Percentiles rank a stretch among this genome's conserved stretches.
phyloP scores from a whole-genome alignment of 2,113 vertebrate species.

The Rattus rattus region DNA sequence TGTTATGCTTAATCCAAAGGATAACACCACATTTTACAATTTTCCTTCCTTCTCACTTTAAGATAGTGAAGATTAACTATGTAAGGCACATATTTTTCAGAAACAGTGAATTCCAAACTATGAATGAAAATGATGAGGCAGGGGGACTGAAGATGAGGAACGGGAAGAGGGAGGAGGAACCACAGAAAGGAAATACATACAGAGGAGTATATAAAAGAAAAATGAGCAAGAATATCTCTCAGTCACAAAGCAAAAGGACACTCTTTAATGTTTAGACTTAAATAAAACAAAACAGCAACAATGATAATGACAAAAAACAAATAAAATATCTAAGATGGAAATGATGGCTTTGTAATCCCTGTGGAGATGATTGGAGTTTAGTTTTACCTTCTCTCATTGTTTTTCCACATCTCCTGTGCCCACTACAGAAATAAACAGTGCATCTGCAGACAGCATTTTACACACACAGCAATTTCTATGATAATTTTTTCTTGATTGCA shows the following conservation, averaged over 20 bases:
- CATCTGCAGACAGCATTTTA: conserved; percentile 53
- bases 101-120: background rate
- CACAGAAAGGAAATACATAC: background rate
- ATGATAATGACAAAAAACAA: background rate
- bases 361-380: background rate
- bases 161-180: background rate
- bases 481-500: conserved; percentile 76
- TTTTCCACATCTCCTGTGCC: conserved; percentile 52
- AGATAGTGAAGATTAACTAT: background rate
- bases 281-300: background rate
- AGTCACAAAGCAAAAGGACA: background rate
- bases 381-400: conserved; percentile 54
- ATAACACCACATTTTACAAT: background rate
- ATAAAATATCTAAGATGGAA: background rate
- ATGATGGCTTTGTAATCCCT: conserved; percentile 20
- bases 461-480: conserved; percentile 68
- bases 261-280: conserved; percentile 16
- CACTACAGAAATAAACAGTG: conserved; percentile 57
- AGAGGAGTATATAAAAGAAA: background rate
- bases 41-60: background rate
- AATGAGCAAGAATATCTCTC: background rate
- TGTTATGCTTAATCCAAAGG: background rate
- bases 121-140: too few relatives aligned
- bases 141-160: too few relatives aligned
- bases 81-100: background rate